Evolutionary conservation across 2,797 vertebrate genomes (phyloP).

Genomic region (Calcarius lapponicus): DNA sequence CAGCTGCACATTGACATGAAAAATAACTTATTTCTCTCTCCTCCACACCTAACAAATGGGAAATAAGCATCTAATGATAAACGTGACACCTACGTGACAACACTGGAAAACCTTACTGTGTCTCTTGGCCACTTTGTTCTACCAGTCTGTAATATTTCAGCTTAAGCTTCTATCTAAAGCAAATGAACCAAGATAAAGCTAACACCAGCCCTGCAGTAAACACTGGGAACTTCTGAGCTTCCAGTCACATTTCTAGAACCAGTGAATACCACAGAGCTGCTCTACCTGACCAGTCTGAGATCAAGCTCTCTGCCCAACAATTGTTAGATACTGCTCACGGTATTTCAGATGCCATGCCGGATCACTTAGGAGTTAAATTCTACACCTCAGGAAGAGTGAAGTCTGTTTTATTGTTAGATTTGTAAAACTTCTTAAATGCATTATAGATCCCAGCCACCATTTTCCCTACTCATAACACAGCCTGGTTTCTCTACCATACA

Average conservation of each 20-base stretch:
- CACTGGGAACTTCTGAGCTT: neutral
- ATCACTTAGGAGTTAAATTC: neutral
- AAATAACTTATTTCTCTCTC: neutral
- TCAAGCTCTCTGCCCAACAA: neutral
- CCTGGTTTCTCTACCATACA: neutral
- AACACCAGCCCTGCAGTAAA: neutral
- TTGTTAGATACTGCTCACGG: neutral
- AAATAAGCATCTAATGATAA: neutral
- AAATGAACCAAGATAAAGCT: neutral
- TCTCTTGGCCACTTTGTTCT: neutral
- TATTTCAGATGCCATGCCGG: neutral
- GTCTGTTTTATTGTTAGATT: neutral
- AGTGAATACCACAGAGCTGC: neutral
- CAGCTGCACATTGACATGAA: neutral
- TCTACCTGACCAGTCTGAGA: neutral
- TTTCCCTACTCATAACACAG: neutral
- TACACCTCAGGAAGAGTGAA: neutral
- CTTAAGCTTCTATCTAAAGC: neutral
- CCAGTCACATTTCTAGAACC: neutral
- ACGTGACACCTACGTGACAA: neutral
- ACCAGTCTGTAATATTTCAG: neutral
- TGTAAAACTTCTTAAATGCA: neutral
- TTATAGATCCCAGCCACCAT: neutral
- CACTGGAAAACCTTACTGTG: neutral
- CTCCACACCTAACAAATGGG: neutral